Conservation (phyloP, 2,797 vertebrate species). For the Lophius americanus region DNA sequence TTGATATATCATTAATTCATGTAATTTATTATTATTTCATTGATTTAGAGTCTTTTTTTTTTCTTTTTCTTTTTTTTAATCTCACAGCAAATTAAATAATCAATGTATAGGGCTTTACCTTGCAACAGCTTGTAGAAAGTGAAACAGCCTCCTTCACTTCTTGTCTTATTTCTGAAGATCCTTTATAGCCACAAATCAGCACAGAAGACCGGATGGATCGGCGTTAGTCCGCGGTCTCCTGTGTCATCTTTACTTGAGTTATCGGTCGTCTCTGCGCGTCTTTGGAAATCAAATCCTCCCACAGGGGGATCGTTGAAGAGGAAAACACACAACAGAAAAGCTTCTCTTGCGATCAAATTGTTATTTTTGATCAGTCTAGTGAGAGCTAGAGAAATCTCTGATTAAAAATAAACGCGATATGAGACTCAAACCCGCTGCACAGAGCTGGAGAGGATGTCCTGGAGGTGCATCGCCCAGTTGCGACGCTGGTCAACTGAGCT, state of each 20-base stretch:
- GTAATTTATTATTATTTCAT: no score
- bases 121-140: no score
- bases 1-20: no score
- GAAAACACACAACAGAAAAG: constrained; percentile 35
- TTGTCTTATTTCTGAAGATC: constrained; percentile 23
- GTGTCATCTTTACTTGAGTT: constrained; percentile 41
- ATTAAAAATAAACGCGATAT: no score
- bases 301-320: constrained; percentile 25
- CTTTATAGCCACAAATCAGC: constrained; percentile 11
- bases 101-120: no score
- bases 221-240: constrained; percentile 35
- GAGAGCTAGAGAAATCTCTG: not conserved
- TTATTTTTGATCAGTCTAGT: constrained; percentile 4
- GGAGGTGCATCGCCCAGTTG: constrained; percentile 73
- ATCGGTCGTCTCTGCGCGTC: constrained; percentile 4
- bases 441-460: constrained; percentile 10
- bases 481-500: constrained; percentile 77
- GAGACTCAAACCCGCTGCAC: no score
- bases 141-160: no score
- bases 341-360: constrained; percentile 29
- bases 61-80: no score
- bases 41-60: no score
- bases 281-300: constrained; percentile 27
- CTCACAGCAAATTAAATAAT: no score
- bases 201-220: constrained; percentile 31